Evolutionary conservation across 2,113 vertebrate species (phyloP).

Genomic region (pig (Sus scrofa)): T2T-Sscrofa CM000812.6:224556501-224557000

Average conservation of each 20-base stretch:
- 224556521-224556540: constrained; percentile 60
- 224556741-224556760: not conserved
- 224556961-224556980: not conserved
- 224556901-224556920: not conserved
- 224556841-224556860: not conserved
- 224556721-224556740: not conserved
- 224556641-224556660: constrained; percentile 43
- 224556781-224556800: not conserved
- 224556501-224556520: constrained; percentile 60
- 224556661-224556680: constrained; percentile 6
- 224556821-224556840: not conserved
- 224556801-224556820: not conserved
- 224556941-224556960: not conserved
- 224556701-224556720: not conserved
- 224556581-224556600: not conserved
- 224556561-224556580: constrained; percentile 53
- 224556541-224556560: constrained; percentile 72
- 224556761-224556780: not conserved
- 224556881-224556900: not conserved
- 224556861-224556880: not conserved
- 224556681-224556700: constrained; percentile 28
- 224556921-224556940: not conserved
- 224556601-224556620: constrained; percentile 50
- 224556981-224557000: not conserved
- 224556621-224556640: constrained; percentile 57